A percentile compares a stretch with the other conserved stretches of the same genome.
These are phyloP conservation scores for Auanema sp. DNA, from an alignment of 2,888 invertebrate genomes.

Conservation along the genomic window DNA sequence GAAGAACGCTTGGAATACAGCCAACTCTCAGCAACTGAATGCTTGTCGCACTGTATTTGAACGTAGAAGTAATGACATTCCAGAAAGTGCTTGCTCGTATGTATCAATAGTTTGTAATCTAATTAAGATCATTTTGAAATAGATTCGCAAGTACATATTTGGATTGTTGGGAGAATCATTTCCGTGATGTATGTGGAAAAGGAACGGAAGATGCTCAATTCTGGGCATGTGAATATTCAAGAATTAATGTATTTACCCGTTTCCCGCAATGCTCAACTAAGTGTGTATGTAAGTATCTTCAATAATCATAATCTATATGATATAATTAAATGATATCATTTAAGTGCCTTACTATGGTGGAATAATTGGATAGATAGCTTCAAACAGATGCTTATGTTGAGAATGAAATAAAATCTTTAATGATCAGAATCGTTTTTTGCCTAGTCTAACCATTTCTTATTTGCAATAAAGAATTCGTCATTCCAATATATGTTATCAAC, in stretches of 20 bases:
- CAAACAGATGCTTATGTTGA: slow-evolving; percentile 5
- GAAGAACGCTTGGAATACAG: slow-evolving; percentile 34
- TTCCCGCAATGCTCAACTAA: slow-evolving; percentile 44
- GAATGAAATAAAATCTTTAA: slow-evolving; percentile 16
- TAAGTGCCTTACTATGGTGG: slow-evolving; percentile 41
- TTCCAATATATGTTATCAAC: no score
- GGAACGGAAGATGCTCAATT: slow-evolving; percentile 38
- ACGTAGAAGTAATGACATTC: slow-evolving; percentile 22
- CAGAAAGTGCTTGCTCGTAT: slow-evolving; percentile 35
- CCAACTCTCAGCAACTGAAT: slow-evolving; percentile 24
- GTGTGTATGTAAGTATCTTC: slow-evolving; percentile 43
- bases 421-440: slow-evolving; percentile 28
- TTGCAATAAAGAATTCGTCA: slow-evolving; percentile 6
- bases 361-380: slow-evolving; percentile 32
- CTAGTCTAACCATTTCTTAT: slow-evolving; percentile 4
- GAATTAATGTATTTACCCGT: slow-evolving; percentile 45
- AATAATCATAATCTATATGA: background rate
- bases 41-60: slow-evolving; percentile 37
- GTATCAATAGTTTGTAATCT: slow-evolving; percentile 1
- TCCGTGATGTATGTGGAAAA: slow-evolving; percentile 35
- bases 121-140: slow-evolving; percentile 6
- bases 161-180: slow-evolving; percentile 37
- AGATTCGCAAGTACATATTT: slow-evolving; percentile 36
- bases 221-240: slow-evolving; percentile 52
- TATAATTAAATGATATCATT: slow-evolving; percentile 1